Percentiles rank a stretch among this genome's conserved stretches.
Conservation (phyloP, 2,113 vertebrate species). For the Noctilio leporinus region DNA sequence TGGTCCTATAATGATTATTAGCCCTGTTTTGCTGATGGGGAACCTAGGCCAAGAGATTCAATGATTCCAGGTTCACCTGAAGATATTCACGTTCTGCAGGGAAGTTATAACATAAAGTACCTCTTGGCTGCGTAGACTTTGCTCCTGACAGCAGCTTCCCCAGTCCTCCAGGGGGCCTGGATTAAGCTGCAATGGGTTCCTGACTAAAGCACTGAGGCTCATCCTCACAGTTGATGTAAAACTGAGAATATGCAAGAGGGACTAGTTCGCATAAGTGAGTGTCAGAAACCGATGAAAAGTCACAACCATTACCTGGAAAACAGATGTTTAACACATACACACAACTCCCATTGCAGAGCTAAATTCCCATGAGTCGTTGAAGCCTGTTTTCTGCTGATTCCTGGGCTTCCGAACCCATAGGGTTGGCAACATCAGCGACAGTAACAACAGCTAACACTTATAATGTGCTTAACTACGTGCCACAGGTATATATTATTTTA, state of each 20-base stretch:
- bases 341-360: no score
- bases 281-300: background rate
- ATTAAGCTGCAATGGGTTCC: background rate
- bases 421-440: background rate
- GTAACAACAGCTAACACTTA: background rate
- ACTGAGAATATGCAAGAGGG: background rate
- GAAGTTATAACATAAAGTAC: no score
- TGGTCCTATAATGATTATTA: background rate
- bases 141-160: background rate
- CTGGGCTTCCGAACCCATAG: background rate
- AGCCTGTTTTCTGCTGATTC: background rate
- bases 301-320: background rate
- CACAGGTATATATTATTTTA: background rate
- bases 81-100: accelerated
- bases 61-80: background rate
- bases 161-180: background rate
- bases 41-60: background rate
- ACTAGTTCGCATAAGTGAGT: background rate
- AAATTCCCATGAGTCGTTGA: background rate
- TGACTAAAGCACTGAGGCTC: background rate
- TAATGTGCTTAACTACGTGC: background rate
- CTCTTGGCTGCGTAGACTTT: background rate
- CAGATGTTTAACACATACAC: background rate
- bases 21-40: background rate
- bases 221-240: background rate